phyloP scores from a whole-genome alignment of 1,140 invertebrate genomes.

The Trinorchestia longiramus region DNA sequence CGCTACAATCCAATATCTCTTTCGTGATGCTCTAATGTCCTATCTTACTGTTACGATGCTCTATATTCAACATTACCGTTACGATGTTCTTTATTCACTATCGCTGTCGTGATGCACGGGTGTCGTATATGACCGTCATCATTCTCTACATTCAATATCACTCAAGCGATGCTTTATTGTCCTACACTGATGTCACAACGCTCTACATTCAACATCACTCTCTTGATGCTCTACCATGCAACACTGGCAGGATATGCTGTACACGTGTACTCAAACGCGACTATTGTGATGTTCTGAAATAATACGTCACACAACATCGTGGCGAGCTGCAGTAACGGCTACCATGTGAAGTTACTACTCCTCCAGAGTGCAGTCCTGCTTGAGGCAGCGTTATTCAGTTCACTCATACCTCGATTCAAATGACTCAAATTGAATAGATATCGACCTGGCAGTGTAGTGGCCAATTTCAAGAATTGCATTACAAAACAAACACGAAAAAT shows the following conservation, averaged over 20 bases:
- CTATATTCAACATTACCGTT: not conserved
- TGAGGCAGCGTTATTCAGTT: too few relatives aligned
- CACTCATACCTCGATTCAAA: too few relatives aligned
- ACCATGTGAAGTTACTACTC: not conserved
- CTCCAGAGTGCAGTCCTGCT: too few relatives aligned
- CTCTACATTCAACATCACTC: not conserved
- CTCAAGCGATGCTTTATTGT: not conserved
- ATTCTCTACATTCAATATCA: too few relatives aligned
- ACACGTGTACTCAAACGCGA: not conserved
- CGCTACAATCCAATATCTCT: conserved; percentile 79
- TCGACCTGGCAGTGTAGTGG: too few relatives aligned
- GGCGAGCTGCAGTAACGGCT: not conserved
- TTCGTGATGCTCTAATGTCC: conserved; percentile 60
- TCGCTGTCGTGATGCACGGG: too few relatives aligned
- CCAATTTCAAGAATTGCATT: too few relatives aligned
- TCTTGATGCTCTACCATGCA: not conserved
- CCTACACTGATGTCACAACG: not conserved
- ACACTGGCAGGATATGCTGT: not conserved
- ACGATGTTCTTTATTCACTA: not conserved
- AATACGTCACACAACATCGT: not conserved
- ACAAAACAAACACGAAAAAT: too few relatives aligned
- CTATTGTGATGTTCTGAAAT: too few relatives aligned
- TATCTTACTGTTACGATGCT: not conserved
- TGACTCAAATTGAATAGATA: too few relatives aligned
- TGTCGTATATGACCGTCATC: too few relatives aligned